Conservation (phyloP, 1,140 invertebrate species). For the Drosophila bocki region DNA sequence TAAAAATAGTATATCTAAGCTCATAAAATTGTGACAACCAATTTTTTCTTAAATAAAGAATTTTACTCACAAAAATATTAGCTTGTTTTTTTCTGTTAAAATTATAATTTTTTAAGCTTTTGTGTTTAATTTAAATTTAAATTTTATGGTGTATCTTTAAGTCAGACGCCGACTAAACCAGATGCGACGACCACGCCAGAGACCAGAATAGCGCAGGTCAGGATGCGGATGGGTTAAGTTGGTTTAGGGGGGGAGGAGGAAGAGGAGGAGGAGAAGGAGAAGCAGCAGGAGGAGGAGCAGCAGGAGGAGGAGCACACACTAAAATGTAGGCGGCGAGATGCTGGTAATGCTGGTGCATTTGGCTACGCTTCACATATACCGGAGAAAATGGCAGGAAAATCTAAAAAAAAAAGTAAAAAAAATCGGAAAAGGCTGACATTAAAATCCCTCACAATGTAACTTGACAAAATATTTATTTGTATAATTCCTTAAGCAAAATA, state of each 20-base stretch:
- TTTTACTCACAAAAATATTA: too few relatives aligned
- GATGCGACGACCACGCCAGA: slow-evolving; percentile 14
- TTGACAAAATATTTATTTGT: background rate
- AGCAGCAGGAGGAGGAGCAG: background rate
- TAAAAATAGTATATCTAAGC: too few relatives aligned
- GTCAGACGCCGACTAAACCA: slow-evolving; percentile 3
- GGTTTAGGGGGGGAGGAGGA: background rate
- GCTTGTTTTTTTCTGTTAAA: background rate
- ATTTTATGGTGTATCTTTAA: slow-evolving; percentile 4
- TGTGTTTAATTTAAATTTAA: background rate
- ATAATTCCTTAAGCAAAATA: background rate
- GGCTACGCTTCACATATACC: slow-evolving; percentile 17
- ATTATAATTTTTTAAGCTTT: background rate
- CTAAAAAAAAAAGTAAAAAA: background rate
- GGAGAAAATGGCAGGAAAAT: slow-evolving; percentile 10
- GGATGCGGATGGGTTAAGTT: slow-evolving; percentile 4
- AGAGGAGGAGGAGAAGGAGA: background rate
- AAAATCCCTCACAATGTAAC: background rate
- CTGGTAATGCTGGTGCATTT: slow-evolving; percentile 12
- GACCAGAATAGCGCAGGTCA: slow-evolving; percentile 34
- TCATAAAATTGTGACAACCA: too few relatives aligned
- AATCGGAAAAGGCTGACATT: background rate
- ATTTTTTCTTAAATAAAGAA: too few relatives aligned
- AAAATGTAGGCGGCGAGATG: slow-evolving; percentile 37
- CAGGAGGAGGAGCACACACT: slow-evolving; percentile 8